Base-by-base conservation (phyloP, 1,140 invertebrate species). In the Brachionus manjavacas region DNA sequence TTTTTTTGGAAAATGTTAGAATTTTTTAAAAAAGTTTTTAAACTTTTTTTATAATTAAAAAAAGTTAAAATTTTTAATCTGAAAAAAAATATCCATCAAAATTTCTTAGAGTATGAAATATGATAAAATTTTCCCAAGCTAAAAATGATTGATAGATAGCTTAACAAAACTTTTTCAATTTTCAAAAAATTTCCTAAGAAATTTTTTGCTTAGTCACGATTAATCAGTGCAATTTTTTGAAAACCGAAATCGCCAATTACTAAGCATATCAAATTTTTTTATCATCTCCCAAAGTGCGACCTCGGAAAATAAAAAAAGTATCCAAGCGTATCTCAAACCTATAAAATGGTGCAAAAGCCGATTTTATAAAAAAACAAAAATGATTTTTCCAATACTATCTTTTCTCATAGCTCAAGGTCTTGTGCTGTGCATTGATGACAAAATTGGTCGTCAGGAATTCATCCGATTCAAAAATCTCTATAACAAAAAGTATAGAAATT, bases 371-470 rank as follows among this genome's bases (percentile, higher is more conserved):
- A 60, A 60, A 60, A 23, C 16, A n/a, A 60, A 60, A 60, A 60
- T 60, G 52, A 60, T 60, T 23, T 60, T 60, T 20, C 52, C 16
- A 60, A 20, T 60, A 16, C 28, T 68, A n/a, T 23, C 23, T 28
- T 68, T 25, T 39, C 16, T 68, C 11, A 68, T 68, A 6, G 25
- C 12, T 4, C 31, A 31, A 23, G 25, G 66, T 68, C 12, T 39
- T 25, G 25, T 31, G 7, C 31, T 16, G 9, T 14, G 35, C 16
- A 41, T 72, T 1, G 68, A 72, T 41, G 72, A 76, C 46, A 76
- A 49, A 23, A 49, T 76, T 14, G 72, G 72, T 49, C 41, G 72
- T 12, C n/a, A 76, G 12, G 72, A 76, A 76, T 76, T 76, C 31
- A n/a, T 46, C 7, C 14, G 20, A 23, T 76, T 76, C 4, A 76